phyloP scores from a whole-genome alignment of 2,888 invertebrate species.

The Tineola bisselliella region DNA sequence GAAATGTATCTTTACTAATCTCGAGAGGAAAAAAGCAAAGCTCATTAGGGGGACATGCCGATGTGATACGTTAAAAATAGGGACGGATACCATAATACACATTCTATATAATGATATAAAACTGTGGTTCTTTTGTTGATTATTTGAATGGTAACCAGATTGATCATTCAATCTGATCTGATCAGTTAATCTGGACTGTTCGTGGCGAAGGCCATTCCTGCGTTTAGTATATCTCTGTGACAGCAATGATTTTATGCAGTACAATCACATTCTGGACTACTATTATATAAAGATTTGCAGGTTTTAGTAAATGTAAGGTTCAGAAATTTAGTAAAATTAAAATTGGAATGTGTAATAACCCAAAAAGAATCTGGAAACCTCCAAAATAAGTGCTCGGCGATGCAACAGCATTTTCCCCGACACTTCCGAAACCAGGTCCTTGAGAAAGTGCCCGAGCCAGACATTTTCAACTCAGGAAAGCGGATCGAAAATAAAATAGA shows the following conservation, averaged over 20 bases:
- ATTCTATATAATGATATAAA: neutral
- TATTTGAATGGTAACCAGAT: too few relatives aligned
- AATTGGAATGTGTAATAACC: too few relatives aligned
- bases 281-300: too few relatives aligned
- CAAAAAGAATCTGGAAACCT: neutral
- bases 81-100: neutral
- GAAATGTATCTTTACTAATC: constrained; percentile 12
- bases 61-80: neutral
- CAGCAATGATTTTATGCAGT: too few relatives aligned
- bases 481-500: constrained; percentile 61
- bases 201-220: too few relatives aligned
- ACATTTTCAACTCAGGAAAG: constrained; percentile 54
- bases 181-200: too few relatives aligned
- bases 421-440: constrained; percentile 10
- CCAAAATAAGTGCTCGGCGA: neutral
- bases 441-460: constrained; percentile 34
- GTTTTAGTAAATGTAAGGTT: too few relatives aligned
- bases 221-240: too few relatives aligned
- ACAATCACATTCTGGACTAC: too few relatives aligned
- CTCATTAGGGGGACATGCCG: constrained; percentile 15
- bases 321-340: too few relatives aligned
- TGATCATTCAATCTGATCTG: too few relatives aligned
- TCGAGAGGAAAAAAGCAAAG: constrained; percentile 13
- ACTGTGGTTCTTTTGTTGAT: neutral
- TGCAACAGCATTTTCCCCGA: constrained; percentile 1